Evolutionary conservation across 2,797 vertebrate species (phyloP).

Genomic region (Melopsittacus undulatus): DNA sequence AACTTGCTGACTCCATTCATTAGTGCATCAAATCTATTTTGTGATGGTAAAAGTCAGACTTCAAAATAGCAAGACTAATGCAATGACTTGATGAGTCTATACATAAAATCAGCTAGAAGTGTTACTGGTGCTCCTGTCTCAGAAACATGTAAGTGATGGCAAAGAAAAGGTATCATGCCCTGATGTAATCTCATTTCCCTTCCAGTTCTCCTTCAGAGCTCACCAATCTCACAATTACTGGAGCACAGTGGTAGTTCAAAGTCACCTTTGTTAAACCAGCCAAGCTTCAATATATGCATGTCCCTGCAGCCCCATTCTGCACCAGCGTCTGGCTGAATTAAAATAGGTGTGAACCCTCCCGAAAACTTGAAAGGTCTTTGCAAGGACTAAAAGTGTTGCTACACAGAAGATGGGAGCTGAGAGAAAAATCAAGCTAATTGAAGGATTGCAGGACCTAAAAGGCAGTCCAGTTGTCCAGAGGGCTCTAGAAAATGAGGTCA

Average conservation of each 20-base stretch:
- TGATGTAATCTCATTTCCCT: background rate
- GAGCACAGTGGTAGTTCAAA: slow-evolving; percentile 17
- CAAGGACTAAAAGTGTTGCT: slow-evolving; percentile 1
- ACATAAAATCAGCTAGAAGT: background rate
- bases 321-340: background rate
- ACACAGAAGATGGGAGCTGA: background rate
- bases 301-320: slow-evolving; percentile 18
- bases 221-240: background rate
- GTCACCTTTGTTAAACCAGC: slow-evolving; percentile 32
- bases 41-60: background rate
- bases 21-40: background rate
- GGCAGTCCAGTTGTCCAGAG: background rate
- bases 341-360: background rate
- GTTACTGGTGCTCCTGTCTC: background rate
- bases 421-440: background rate
- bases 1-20: background rate
- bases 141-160: background rate
- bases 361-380: background rate
- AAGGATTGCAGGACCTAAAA: background rate
- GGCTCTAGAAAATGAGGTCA: background rate
- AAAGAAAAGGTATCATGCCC: background rate
- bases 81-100: background rate
- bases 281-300: background rate
- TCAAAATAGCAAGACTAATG: background rate
- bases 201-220: background rate